Evolutionary conservation across 2,113 vertebrate species (phyloP).

Genomic region (Neopipo cinnamomea): DNA sequence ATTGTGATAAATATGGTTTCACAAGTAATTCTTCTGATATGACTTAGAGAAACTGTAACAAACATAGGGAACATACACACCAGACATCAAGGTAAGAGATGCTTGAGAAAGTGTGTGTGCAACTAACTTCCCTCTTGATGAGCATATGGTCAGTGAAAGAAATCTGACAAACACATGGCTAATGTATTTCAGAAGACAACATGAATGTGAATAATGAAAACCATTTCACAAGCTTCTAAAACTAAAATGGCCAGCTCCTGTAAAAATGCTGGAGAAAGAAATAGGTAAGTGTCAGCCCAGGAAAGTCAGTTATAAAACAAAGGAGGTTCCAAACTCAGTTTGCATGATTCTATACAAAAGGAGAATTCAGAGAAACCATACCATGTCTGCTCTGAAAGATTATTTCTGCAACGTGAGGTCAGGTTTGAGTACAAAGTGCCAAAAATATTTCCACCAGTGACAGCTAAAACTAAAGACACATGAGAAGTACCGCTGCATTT

Average conservation of each 20-base stretch:
- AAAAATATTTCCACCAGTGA: not conserved
- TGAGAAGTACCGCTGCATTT: fast-evolving
- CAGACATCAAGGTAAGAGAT: not conserved
- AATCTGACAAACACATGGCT: not conserved
- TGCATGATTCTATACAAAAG: not conserved
- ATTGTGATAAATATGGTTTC: not conserved
- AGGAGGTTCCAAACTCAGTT: not conserved
- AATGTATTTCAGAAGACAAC: not conserved
- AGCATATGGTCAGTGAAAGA: not conserved
- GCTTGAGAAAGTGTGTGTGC: not conserved
- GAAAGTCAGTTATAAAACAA: not conserved
- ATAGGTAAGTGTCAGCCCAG: not conserved
- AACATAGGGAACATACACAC: not conserved
- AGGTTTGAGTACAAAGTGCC: not conserved
- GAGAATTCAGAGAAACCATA: not conserved
- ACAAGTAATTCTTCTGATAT: not conserved
- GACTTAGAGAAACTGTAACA: not conserved
- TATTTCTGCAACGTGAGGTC: not conserved
- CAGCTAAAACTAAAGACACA: not conserved
- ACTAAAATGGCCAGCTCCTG: not conserved
- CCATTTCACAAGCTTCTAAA: not conserved
- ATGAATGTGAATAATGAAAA: not conserved
- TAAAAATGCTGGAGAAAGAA: not conserved
- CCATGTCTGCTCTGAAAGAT: not conserved
- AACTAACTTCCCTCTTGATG: not conserved